These are phyloP conservation scores for Rhodeus uyekii DNA, from an alignment of 2,797 vertebrate genomes.

Conservation along the genomic window DNA sequence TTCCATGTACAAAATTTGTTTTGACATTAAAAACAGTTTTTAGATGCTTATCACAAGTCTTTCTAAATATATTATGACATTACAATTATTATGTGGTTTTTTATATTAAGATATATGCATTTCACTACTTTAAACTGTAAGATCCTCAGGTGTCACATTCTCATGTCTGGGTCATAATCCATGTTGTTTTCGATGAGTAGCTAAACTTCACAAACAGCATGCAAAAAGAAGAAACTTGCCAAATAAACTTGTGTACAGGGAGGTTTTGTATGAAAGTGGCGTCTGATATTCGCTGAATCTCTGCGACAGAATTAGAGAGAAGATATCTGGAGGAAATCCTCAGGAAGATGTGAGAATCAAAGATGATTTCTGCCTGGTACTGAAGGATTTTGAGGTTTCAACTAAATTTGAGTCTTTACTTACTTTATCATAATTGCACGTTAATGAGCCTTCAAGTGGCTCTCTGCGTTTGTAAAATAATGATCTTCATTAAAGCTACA, in stretches of 20 bases:
- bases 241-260: not conserved
- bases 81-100: not conserved
- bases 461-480: not conserved
- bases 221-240: not conserved
- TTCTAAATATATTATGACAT: not conserved
- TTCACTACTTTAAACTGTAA: not conserved
- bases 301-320: not conserved
- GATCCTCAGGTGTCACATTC: not conserved
- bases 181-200: not conserved
- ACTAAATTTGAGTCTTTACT: not conserved
- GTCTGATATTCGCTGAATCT: slow-evolving; percentile 12
- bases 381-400: not conserved
- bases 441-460: not conserved
- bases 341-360: not conserved
- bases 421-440: not conserved
- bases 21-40: not conserved
- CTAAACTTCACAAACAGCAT: not conserved
- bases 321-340: slow-evolving; percentile 2
- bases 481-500: not conserved
- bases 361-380: not conserved
- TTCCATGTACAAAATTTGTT: not conserved
- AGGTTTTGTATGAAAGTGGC: not conserved
- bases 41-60: not conserved
- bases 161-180: not conserved
- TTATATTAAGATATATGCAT: not conserved